Evolutionary conservation across 2,888 invertebrate species (phyloP), one percentile per base, ranked within the genome.

Genomic region (Agrotis segetum): DNA sequence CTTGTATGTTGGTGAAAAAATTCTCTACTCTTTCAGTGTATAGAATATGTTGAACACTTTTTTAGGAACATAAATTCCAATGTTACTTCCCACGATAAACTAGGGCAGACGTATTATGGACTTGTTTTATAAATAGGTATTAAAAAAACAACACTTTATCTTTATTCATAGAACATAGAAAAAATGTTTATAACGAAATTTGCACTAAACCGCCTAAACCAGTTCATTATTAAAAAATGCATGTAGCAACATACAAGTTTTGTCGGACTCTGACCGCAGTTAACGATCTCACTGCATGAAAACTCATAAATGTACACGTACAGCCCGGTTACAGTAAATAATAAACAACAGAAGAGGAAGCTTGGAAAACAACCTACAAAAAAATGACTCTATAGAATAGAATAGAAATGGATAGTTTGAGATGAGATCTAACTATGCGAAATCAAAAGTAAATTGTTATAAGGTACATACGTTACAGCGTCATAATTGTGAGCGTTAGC

Each of bases 301-400:
- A 71, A 34, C 52, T 61, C 21, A n/a, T 21, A 11, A 52, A 62
- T 47, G 65, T 3, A 50, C 16, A 62, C 40, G 65, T 3, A 50
- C 16, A 21, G n/a, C 34, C 40, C 7, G n/a, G 16, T 49, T 49
- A 21, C 29, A 40, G 2, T 29, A 21, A 71, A 34, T 44, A 60
- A 21, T 50, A 19, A 19, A 59, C 19, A 21, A 29, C 19, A n/a
- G 21, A 21, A 60, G 44, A 40, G 40, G 11, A 11, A 11, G 6
- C 7, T n/a, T n/a, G n/a, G n/a, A n/a, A n/a, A n/a, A n/a, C n/a
- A n/a, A n/a, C n/a, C n/a, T n/a, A n/a, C n/a, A n/a, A n/a, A n/a
- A n/a, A n/a, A n/a, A n/a, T n/a, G n/a, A n/a, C n/a, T n/a, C n/a
- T n/a, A n/a, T n/a, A n/a, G n/a, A n/a, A n/a, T n/a, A n/a, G n/a